Evolutionary conservation across 2,797 vertebrate genomes (phyloP), one percentile per base, ranked within the genome.

Genomic region (Staurois parvus): DNA sequence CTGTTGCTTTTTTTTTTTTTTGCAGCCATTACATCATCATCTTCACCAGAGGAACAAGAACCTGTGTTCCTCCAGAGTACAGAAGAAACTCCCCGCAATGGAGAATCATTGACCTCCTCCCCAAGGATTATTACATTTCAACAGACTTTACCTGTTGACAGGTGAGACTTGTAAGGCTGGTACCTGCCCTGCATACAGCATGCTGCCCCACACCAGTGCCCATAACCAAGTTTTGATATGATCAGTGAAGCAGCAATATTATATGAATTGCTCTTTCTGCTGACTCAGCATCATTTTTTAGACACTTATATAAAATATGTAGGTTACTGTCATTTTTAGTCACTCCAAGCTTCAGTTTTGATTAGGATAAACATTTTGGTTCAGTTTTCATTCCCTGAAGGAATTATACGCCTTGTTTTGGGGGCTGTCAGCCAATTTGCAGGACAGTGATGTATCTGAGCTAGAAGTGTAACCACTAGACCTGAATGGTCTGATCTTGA

Each of bases 151-250:
- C 87, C 89, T 2, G 37, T 90, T 82, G 94, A 95, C 88, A 96
- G 96, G 98, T 98, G 79, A 93, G 92, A 85, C 29, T n/a, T 29
- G 0, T 34, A 12, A 24, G 10, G 34, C n/a, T 34, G 70, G n/a
- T 12, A 64, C 48, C 48, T 19, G 48, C 13, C 11, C 19, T 59
- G 48, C 48, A 52, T 52, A 19, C 5, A 52, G 48, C 17, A 52
- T 52, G 48, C 5, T 59, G 21, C 52, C 52, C 48, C 21, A 7
- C 52, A 59, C 6, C 48, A 52, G 0, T 17, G 12, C 42, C 42
- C 42, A 13, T 52, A 17, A 52, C 15, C 4, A 52, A 52, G 21
- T 17, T 17, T 17, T 17, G 17, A 52, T 17, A 2, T 21, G 17
- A 4, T 3, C 19, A 21, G 6, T 6, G 48, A 12, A 59, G 21